These are phyloP conservation scores for Cyprinella venusta DNA, from an alignment of 2,797 vertebrate species.

Conservation along the genomic window DNA sequence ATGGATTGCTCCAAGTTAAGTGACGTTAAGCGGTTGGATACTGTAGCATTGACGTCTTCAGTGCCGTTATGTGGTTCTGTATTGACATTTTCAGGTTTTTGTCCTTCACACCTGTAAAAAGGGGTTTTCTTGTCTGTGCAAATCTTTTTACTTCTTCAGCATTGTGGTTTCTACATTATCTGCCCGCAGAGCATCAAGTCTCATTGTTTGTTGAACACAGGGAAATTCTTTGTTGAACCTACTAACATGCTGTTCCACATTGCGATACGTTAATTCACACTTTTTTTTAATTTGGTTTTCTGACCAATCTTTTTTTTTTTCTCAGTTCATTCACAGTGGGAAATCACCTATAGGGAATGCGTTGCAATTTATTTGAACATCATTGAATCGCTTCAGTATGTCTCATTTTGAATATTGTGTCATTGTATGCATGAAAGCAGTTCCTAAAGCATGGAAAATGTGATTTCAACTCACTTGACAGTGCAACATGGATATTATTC, in stretches of 20 bases:
- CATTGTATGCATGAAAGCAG: not conserved
- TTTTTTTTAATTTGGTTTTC: not conserved
- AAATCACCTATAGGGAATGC: not conserved
- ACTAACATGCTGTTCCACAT: not conserved
- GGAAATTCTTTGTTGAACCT: not conserved
- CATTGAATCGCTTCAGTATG: not conserved
- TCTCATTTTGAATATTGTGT: conserved; percentile 14
- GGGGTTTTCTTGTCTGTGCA: not conserved
- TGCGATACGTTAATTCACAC: not conserved
- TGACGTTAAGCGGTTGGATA: not conserved
- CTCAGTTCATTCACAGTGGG: not conserved
- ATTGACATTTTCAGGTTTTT: conserved; percentile 5
- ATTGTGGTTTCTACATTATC: not conserved
- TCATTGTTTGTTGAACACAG: conserved; percentile 4
- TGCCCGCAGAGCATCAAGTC: not conserved
- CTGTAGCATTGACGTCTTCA: not conserved
- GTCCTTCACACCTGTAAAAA: not conserved
- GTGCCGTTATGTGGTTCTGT: not conserved
- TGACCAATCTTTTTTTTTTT: not conserved
- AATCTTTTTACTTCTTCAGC: not conserved
- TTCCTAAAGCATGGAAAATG: conserved; percentile 23
- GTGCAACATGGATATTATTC: not conserved
- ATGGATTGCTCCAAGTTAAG: not conserved
- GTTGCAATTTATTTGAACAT: not conserved
- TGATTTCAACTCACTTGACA: not conserved